These are phyloP conservation scores for Xanthia togata DNA, from an alignment of 2,888 invertebrate species.

Conservation along the genomic window DNA sequence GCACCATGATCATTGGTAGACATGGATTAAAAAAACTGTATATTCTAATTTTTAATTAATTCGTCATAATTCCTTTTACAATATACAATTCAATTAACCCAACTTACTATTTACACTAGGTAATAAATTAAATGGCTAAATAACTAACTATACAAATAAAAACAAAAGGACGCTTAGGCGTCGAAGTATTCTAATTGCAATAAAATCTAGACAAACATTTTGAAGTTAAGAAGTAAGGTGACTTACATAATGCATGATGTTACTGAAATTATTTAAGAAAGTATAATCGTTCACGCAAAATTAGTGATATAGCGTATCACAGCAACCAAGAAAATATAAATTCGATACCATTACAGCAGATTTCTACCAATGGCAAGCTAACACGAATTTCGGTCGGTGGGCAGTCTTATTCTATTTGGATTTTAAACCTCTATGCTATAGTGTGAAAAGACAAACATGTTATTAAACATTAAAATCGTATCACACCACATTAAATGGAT, in stretches of 20 bases:
- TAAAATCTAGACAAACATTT: not conserved
- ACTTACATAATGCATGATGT: constrained; percentile 23
- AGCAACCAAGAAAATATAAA: constrained; percentile 45
- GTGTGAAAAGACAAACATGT: not conserved
- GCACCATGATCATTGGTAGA: not conserved
- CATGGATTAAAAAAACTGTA: too few species aligned
- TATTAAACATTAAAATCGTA: constrained; percentile 22
- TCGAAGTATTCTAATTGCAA: not conserved
- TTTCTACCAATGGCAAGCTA: constrained; percentile 15
- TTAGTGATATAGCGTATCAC: constrained; percentile 35
- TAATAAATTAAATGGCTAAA: too few species aligned
- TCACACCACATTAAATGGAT: constrained; percentile 1
- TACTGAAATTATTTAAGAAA: not conserved
- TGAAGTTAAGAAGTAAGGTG: not conserved
- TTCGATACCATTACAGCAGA: constrained; percentile 16
- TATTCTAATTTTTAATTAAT: too few species aligned
- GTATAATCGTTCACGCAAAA: not conserved
- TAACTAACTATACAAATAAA: too few species aligned
- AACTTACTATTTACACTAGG: too few species aligned
- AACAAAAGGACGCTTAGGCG: too few species aligned
- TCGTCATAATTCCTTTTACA: too few species aligned
- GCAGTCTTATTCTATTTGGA: not conserved
- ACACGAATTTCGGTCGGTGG: too few species aligned
- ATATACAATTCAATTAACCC: too few species aligned
- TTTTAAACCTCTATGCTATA: not conserved